Evolutionary conservation across 2,797 vertebrate species (phyloP), one percentile per base, ranked within the genome.

Genomic region (Adelosebastes latens): DNA sequence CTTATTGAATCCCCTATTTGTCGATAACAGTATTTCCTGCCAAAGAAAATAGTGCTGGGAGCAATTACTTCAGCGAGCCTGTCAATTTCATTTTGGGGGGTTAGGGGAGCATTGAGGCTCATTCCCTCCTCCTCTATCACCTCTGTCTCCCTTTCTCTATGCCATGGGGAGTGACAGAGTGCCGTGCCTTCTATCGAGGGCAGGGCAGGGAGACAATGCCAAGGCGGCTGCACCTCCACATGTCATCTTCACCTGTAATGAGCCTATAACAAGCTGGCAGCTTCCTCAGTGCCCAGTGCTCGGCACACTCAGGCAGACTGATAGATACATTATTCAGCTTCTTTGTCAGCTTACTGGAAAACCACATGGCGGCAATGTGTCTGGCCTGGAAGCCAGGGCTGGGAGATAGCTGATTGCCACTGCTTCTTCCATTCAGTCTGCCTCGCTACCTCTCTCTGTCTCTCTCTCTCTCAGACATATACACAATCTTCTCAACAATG

Each of bases 11-110:
- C 91, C 93, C 89, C 89, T 93, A 92, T 94, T 93, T 93, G 93
- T 95, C 94, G 89, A 96, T 95, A 95, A 95, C 93, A 94, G 94
- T 93, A 95, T 95, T 95, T 95, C 93, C 94, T 95, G 93, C 92
- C 92, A 95, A 94, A 95, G 92, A 94, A 94, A 95, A 95, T 93
- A 93, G 94, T 93, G 92, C 91, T 90, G 90, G 91, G 94, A 93
- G 93, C 94, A 95, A 94, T 95, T 94, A 95, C 94, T 94, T 90
- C 91, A 92, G 94, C 61, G 60, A 89, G 93, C 82, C 91, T 95
- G 93, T 95, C 94, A 94, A 94, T 96, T 95, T 94, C 88, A 93
- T 94, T 94, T 94, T 88, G 86, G 90, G 91, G 92, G 88, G 91
- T 92, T 90, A 88, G 86, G 83, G 92, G 90, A 92, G 88, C 88